Conservation (phyloP, 2,113 vertebrate genomes). For the Smithornis capensis region DNA sequence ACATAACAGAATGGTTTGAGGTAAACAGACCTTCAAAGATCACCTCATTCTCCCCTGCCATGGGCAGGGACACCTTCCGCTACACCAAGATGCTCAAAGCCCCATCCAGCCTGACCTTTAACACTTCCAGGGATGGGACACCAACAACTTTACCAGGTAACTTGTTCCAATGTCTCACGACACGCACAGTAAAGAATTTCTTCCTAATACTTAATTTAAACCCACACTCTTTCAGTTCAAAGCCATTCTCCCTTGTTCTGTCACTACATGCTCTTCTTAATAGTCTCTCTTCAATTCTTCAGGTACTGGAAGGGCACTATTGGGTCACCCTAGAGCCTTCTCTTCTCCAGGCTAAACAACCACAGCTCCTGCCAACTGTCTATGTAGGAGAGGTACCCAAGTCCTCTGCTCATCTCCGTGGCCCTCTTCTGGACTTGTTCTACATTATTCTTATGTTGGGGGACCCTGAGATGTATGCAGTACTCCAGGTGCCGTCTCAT, state of each 20-base stretch:
- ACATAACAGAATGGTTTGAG: not conserved
- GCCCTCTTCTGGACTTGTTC: not conserved
- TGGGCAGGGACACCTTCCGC: not conserved
- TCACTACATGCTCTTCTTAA: not conserved
- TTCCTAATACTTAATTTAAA: not conserved
- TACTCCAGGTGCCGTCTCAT: fast-evolving
- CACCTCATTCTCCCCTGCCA: not conserved
- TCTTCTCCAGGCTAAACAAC: not conserved
- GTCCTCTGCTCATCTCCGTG: not conserved
- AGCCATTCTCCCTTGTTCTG: not conserved
- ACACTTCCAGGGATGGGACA: not conserved
- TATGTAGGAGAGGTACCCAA: not conserved
- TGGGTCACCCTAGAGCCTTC: not conserved
- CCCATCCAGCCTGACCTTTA: not conserved
- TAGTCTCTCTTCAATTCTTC: not conserved
- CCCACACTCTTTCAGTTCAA: not conserved
- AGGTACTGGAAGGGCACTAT: fast-evolving
- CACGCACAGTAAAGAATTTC: not conserved
- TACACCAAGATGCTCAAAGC: not conserved
- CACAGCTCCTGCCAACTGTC: not conserved
- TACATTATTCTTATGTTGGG: not conserved
- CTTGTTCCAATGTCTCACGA: not conserved
- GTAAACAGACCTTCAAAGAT: not conserved
- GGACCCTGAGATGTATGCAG: not conserved
- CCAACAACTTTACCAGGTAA: not conserved